Percentiles rank a stretch among this genome's conserved stretches.
These are phyloP conservation scores for Crossocerus cetratus DNA, from an alignment of 2,888 invertebrate genomes.

Conservation along the genomic window DNA sequence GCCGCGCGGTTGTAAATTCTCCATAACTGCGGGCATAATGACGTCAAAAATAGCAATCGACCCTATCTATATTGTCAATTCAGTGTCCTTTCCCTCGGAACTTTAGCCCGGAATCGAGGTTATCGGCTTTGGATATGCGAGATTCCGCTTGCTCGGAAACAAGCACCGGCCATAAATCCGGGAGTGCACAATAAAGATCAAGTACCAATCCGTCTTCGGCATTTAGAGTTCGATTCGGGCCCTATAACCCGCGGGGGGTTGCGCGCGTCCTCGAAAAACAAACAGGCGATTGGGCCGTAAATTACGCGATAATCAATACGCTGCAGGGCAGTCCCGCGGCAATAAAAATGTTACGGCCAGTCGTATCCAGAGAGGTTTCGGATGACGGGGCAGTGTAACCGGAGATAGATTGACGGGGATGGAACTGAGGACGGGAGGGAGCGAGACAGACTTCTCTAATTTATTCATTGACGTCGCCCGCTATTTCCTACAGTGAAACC, in stretches of 20 bases:
- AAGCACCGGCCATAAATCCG: neutral
- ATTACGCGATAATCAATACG: conserved; percentile 6
- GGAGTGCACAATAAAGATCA: neutral
- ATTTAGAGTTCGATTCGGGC: neutral
- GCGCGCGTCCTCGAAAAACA: neutral
- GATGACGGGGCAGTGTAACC: neutral
- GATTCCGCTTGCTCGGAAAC: neutral
- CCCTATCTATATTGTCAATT: no score
- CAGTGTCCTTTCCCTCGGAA: no score
- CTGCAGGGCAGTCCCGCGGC: neutral
- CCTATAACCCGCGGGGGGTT: neutral
- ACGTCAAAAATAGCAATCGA: no score
- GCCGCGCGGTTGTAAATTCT: no score
- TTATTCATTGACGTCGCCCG: conserved; percentile 61
- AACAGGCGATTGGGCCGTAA: neutral
- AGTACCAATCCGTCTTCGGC: neutral
- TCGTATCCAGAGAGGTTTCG: conserved; percentile 4
- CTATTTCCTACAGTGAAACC: conserved; percentile 59
- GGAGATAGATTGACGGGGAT: neutral
- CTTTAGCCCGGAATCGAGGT: no score
- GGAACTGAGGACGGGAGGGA: neutral
- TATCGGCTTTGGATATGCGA: neutral
- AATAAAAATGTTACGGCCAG: conserved; percentile 6
- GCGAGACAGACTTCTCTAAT: conserved; percentile 45
- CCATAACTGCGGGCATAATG: no score